Conservation (phyloP, 2,888 invertebrate genomes). For the Acleris sparsana region DNA sequence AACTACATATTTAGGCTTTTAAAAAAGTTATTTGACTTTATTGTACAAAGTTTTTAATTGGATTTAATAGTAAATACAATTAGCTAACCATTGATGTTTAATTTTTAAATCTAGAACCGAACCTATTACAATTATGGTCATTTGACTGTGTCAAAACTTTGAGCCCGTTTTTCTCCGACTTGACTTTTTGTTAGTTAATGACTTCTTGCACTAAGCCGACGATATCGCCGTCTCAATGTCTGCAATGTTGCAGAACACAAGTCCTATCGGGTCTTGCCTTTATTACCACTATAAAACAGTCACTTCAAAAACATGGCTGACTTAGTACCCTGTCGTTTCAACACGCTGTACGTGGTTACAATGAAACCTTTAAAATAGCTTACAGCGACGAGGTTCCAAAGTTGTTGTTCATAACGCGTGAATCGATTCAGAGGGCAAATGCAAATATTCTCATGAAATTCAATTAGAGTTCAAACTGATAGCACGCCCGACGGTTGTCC, state of each 20-base stretch:
- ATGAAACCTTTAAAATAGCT: constrained; percentile 7
- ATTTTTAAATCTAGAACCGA: too few relatives aligned
- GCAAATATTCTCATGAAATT: constrained; percentile 28
- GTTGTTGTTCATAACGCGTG: constrained; percentile 8
- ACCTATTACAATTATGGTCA: too few relatives aligned
- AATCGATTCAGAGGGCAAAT: constrained; percentile 4
- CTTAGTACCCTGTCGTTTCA: constrained; percentile 20
- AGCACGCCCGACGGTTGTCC: too few relatives aligned
- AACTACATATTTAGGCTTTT: too few relatives aligned
- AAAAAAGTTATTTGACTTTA: too few relatives aligned
- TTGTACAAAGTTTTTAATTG: too few relatives aligned
- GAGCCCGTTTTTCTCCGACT: too few relatives aligned
- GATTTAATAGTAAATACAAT: too few relatives aligned
- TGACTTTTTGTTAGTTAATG: too few relatives aligned
- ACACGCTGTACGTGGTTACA: constrained; percentile 5
- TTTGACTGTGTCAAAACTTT: too few relatives aligned
- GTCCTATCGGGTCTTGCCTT: constrained; percentile 5
- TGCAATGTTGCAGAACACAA: background rate
- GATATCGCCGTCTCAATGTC: background rate
- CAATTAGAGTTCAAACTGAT: constrained; percentile 7
- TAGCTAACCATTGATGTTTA: too few relatives aligned
- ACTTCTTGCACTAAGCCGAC: too few relatives aligned
- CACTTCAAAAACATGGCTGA: constrained; percentile 2
- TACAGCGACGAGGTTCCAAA: constrained; percentile 25
- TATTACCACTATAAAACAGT: constrained; percentile 13